Percentiles rank a stretch among this genome's conserved stretches.
phyloP scores from a whole-genome alignment of 2,113 vertebrate species.

The Spea bombifrons region DNA sequence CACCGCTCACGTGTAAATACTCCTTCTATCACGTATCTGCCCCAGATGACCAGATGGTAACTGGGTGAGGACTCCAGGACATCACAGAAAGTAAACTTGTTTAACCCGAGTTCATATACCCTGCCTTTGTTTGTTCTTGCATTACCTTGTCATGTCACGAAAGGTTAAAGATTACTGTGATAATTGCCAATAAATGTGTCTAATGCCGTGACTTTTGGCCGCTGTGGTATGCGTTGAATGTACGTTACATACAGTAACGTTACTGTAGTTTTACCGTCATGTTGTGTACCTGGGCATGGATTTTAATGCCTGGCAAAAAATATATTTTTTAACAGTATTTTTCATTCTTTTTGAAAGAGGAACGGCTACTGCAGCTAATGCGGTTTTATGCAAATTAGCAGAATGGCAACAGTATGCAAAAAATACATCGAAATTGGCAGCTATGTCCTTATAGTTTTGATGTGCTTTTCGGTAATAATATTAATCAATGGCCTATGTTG shows the following conservation, averaged over 20 bases:
- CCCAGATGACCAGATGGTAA: conserved; percentile 30
- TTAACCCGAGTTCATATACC: conserved; percentile 54
- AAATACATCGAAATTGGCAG: too few relatives aligned
- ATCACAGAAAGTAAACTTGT: conserved; percentile 35
- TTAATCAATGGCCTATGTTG: too few relatives aligned
- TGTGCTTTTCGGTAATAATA: too few relatives aligned
- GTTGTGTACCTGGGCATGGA: too few relatives aligned
- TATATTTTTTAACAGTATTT: too few relatives aligned
- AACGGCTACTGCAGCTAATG: too few relatives aligned
- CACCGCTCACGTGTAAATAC: conserved; percentile 4
- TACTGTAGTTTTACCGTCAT: neutral
- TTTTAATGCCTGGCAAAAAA: too few relatives aligned
- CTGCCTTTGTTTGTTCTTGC: conserved; percentile 72
- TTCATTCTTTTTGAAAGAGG: too few relatives aligned
- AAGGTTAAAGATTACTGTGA: conserved; percentile 78
- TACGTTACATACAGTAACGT: conserved; percentile 9
- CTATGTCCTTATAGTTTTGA: too few relatives aligned
- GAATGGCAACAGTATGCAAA: too few relatives aligned
- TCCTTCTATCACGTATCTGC: conserved; percentile 13
- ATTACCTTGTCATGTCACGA: conserved; percentile 64
- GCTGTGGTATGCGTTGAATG: conserved; percentile 18
- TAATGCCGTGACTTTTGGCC: conserved; percentile 72
- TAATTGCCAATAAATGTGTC: conserved; percentile 69
- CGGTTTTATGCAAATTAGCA: too few relatives aligned
- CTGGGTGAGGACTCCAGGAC: conserved; percentile 13